These are phyloP conservation scores for Amiota communis DNA, from an alignment of 2,888 invertebrate species.

Conservation along the genomic window DNA sequence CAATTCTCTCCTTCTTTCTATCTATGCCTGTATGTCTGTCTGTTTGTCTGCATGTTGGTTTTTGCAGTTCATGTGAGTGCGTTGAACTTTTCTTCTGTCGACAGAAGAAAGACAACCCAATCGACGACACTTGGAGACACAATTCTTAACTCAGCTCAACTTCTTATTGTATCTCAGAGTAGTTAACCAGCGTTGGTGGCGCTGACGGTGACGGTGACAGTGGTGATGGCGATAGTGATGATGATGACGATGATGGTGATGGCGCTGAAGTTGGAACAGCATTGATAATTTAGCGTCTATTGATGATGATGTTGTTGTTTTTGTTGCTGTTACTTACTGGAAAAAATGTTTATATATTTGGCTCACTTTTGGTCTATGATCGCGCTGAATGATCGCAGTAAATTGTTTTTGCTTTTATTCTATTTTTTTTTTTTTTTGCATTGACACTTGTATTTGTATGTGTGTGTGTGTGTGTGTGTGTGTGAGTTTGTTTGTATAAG, in stretches of 20 bases:
- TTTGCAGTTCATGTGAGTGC: slow-evolving; percentile 68
- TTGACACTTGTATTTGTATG: slow-evolving; percentile 36
- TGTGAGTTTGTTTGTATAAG: slow-evolving; percentile 40
- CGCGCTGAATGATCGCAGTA: slow-evolving; percentile 4
- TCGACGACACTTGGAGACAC: slow-evolving; percentile 10
- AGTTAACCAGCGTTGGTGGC: neutral
- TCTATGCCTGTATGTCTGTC: slow-evolving; percentile 25
- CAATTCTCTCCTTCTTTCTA: slow-evolving; percentile 23
- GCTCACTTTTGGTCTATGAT: neutral
- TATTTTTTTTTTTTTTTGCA: slow-evolving; percentile 17
- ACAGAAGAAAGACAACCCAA: slow-evolving; percentile 2
- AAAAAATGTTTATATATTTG: too few relatives aligned
- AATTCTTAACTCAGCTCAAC: neutral
- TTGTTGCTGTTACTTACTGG: too few relatives aligned
- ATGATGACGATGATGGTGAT: too few relatives aligned
- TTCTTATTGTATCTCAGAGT: neutral
- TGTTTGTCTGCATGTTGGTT: slow-evolving; percentile 38
- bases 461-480: slow-evolving; percentile 31
- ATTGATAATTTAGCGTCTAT: too few relatives aligned
- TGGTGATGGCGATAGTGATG: too few relatives aligned
- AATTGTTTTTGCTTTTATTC: neutral
- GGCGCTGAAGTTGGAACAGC: too few relatives aligned
- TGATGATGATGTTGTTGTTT: too few relatives aligned
- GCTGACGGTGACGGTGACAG: neutral
- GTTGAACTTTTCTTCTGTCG: slow-evolving; percentile 59